Base-by-base conservation (phyloP, 23 tunicate species). In the Diplosoma virens region DNA sequence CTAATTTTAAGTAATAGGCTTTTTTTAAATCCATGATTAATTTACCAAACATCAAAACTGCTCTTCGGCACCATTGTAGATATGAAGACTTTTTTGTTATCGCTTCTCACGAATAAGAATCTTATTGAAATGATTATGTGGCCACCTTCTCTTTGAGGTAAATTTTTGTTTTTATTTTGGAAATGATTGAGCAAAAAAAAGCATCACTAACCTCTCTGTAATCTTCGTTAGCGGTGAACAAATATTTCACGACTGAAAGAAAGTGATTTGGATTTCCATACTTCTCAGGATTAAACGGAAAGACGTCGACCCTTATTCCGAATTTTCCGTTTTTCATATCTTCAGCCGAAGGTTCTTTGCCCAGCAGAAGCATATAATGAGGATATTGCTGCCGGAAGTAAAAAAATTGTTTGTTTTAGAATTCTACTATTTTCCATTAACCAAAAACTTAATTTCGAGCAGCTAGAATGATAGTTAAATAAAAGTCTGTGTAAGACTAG, bases 181-280 rank as follows among this genome's bases (percentile, higher is more conserved):
- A 9, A n/a, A n/a, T n/a, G n/a, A n/a, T n/a, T n/a, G n/a, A 66
- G 9, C 18, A 16, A n/a, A 7, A 37, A 9, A 14, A 37, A 22
- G 22, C 59, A 9, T 3, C 30, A 60, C 46, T 68, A 75, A 92
- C 97, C 65, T 81, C 59, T 76, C 97, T 68, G 77, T 75, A 85
- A 67, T 92, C 97, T 55, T 76, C 85, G 64, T 92, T 92, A 21
- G 80, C 81, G 17, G 86, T 77, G 36, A 85, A 79, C 30, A 92
- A 31, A 58, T 30, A 92, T 71, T 92, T 85, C 23, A 85, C 70
- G 1, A 92, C 33, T 0, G 92, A 37, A 2, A 54, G 16, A 30
- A 92, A 85, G 3, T 58, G 76, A 22, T 59, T 34, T 7, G 87
- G 47, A 11, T 76, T 30, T 25, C 97, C 97, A 53, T 92, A 92